Evolutionary conservation across 2,797 vertebrate genomes (phyloP), one percentile per base, ranked within the genome.

Genomic region (Darevskia mixta): DNA sequence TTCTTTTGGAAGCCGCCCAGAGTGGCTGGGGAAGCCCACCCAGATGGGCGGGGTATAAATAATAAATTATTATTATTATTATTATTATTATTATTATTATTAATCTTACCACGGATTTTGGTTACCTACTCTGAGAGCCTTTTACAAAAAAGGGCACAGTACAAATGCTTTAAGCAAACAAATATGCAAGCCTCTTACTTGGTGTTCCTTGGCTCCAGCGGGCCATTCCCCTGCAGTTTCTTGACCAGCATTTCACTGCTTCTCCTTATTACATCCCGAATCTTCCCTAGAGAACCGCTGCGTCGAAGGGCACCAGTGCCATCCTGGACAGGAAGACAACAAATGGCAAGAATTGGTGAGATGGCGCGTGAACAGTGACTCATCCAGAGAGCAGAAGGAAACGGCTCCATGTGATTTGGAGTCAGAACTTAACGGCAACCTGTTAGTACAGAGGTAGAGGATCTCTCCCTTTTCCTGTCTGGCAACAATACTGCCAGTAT

Each of bases 161-260:
- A 73, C 32, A 17, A 73, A 17, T 73, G 35, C 72, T 38, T 73
- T 20, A 73, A 73, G 13, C 32, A 73, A 73, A 73, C 7, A 4
- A 75, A 58, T 8, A 29, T 15, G 32, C n/a, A 45, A 69, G 23
- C 8, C 9, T 38, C 89, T 0, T 93, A 96, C 95, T 94, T 96
- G 72, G 96, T 97, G 93, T 89, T 98, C 94, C 98, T 98, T 41
- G 98, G 97, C 69, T 98, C 97, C 72, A 98, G 96, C 0, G 98
- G 98, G 13, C 96, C 97, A 0, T 97, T 98, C 81, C 98, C 98
- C 95, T 99, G 99, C 78, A 99, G 98, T 79, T 98, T 99, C 97
- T 98, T 99, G 95, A 99, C 99, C 94, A 99, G 94, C 95, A 99
- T 95, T 94, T 99, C 99, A 2, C 99, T 99, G 98, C 99, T 99